These are phyloP conservation scores for Cryptus viduatorius DNA, from an alignment of 2,888 invertebrate genomes.

Conservation along the genomic window DNA sequence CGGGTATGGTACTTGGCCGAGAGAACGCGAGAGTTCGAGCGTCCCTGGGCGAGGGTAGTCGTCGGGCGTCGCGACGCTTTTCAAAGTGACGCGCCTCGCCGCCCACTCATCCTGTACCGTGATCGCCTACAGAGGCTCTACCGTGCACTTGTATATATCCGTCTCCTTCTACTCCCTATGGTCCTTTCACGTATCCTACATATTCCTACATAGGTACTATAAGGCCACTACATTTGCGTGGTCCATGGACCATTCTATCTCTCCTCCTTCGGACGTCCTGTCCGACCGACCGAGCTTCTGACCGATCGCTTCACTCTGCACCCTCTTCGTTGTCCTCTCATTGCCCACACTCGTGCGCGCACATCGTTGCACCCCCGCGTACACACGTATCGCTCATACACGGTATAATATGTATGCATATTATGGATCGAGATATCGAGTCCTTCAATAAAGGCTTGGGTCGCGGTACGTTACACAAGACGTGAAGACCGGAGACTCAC, in stretches of 20 bases:
- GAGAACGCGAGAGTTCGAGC: slow-evolving; percentile 50
- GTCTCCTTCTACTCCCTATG: background rate
- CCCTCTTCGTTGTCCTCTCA: slow-evolving; percentile 36
- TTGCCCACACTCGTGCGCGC: slow-evolving; percentile 20
- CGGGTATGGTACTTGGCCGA: slow-evolving; percentile 52
- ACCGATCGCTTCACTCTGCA: slow-evolving; percentile 70
- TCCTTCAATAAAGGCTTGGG: slow-evolving; percentile 73
- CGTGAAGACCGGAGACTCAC: slow-evolving; percentile 48
- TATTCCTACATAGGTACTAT: slow-evolving; percentile 17
- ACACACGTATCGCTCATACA: background rate
- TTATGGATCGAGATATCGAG: slow-evolving; percentile 43
- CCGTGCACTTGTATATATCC: slow-evolving; percentile 43
- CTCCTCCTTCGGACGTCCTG: slow-evolving; percentile 71
- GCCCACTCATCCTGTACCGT: slow-evolving; percentile 45
- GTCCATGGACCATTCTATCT: slow-evolving; percentile 40
- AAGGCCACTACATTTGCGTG: slow-evolving; percentile 21
- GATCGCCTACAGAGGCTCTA: slow-evolving; percentile 10
- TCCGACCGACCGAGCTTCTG: slow-evolving; percentile 61
- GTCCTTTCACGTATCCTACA: slow-evolving; percentile 12
- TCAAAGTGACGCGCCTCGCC: slow-evolving; percentile 67
- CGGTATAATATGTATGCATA: slow-evolving; percentile 1
- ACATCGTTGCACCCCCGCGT: slow-evolving; percentile 19
- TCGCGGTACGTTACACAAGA: slow-evolving; percentile 62
- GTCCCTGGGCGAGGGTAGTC: slow-evolving; percentile 43
- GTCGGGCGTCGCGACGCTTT: slow-evolving; percentile 63